Conservation (phyloP, 2,113 vertebrate species). For the Eptatretus burgeri region DNA sequence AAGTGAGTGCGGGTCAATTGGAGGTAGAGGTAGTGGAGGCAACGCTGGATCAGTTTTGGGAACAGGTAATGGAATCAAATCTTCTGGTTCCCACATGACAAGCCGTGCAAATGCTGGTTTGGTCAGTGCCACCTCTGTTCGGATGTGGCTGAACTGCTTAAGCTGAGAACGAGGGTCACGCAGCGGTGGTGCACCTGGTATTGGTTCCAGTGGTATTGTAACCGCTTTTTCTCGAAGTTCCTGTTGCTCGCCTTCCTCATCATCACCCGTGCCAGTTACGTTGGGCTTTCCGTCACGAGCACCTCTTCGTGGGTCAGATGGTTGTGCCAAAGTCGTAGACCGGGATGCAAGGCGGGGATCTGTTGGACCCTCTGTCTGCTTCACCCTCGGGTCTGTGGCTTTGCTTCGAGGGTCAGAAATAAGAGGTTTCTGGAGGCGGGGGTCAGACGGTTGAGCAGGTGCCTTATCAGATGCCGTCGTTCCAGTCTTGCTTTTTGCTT, state of each 20-base stretch:
- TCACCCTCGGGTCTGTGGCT: slow-evolving; percentile 12
- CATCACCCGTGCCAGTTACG: slow-evolving; percentile 14
- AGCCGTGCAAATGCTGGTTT: slow-evolving; percentile 36
- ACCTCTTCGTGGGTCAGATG: slow-evolving; percentile 24
- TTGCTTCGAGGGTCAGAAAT: slow-evolving; percentile 24
- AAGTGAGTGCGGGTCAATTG: slow-evolving; percentile 11
- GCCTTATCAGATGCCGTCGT: slow-evolving; percentile 7
- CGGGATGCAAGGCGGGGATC: slow-evolving; percentile 11
- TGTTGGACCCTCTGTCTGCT: slow-evolving; percentile 8
- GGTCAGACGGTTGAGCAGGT: slow-evolving; percentile 20
- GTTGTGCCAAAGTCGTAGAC: slow-evolving; percentile 10
- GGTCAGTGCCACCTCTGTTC: slow-evolving; percentile 40
- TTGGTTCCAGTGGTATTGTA: slow-evolving; percentile 38
- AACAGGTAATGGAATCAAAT: slow-evolving; percentile 43
- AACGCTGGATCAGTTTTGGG: slow-evolving; percentile 48
- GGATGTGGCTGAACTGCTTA: slow-evolving; percentile 76
- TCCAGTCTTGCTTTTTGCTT: slow-evolving; percentile 24
- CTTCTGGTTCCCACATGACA: slow-evolving; percentile 60
- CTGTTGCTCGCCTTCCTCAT: slow-evolving; percentile 42
- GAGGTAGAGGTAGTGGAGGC: slow-evolving; percentile 34
- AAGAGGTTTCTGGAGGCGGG: slow-evolving; percentile 24
- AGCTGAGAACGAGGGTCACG: slow-evolving; percentile 46
- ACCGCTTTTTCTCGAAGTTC: slow-evolving; percentile 40
- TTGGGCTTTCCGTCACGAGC: slow-evolving; percentile 14
- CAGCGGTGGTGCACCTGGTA: slow-evolving; percentile 26